A percentile compares a stretch with the other conserved stretches of the same genome.
Evolutionary conservation across 2,888 invertebrate genomes (phyloP).

Genomic region (Hyposoter dolosus): DNA sequence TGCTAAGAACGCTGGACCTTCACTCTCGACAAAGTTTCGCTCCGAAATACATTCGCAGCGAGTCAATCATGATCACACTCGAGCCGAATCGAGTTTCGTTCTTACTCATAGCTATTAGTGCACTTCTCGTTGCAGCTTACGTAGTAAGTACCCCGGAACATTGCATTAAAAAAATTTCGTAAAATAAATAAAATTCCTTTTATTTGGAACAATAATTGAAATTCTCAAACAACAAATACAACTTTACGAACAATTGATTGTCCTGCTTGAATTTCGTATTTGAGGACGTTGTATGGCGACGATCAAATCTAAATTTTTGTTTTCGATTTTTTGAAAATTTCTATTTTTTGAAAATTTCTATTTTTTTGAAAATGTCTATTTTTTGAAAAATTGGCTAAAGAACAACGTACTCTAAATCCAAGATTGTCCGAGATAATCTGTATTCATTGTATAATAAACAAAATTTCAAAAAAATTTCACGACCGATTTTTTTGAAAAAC

Average conservation of each 20-base stretch:
- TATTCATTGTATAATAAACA: too few species aligned
- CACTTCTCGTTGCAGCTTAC: conserved; percentile 42
- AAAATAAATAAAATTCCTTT: not conserved
- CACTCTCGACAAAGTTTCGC: conserved; percentile 43
- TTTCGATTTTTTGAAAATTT: too few species aligned
- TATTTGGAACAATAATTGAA: not conserved
- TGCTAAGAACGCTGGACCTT: conserved; percentile 41
- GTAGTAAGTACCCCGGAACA: conserved; percentile 16
- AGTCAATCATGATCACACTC: conserved; percentile 39
- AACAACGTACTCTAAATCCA: too few species aligned
- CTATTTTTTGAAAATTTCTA: too few species aligned
- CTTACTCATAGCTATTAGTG: conserved; percentile 43
- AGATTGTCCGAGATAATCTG: too few species aligned
- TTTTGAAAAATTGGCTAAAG: too few species aligned
- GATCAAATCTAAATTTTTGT: too few species aligned
- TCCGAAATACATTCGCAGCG: conserved; percentile 34
- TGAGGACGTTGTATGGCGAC: too few species aligned
- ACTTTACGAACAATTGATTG: not conserved
- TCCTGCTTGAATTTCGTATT: not conserved
- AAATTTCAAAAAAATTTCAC: too few species aligned
- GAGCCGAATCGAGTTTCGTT: conserved; percentile 17
- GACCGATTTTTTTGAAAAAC: too few species aligned
- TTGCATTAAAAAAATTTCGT: not conserved
- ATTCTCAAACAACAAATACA: not conserved
- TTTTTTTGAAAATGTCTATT: too few species aligned